Base-by-base conservation (phyloP, 2,888 invertebrate species). In the Tetheella fluctuosa region DNA sequence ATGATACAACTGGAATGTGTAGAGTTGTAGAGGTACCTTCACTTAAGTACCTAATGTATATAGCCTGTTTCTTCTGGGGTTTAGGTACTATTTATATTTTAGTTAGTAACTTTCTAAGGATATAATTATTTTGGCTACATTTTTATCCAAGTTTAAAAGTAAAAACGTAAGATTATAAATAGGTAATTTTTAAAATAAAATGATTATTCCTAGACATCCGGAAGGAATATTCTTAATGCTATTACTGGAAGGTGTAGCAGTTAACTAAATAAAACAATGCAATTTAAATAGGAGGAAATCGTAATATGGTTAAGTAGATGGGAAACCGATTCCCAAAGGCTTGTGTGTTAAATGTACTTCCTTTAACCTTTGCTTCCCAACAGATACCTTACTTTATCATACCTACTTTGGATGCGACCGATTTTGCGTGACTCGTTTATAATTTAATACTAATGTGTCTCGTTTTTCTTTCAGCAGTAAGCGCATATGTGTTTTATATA, bases 381-480 rank as follows among this genome's bases (percentile, higher is more conserved):
- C 53, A 23, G 64, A 64, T 64, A 61, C 57, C 53, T 54, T 57
- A 28, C 48, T 52, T 25, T 42, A 28, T 58, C 52, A 30, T 20
- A 52, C 30, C 66, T 64, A 64, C 65, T 63, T 77, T 73, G 71
- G 71, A 71, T 76, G 76, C 76, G 77, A 79, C 77, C 80, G 68
- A 79, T 79, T 79, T 80, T 77, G 74, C 76, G 75, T 72, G 66
- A 62, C 73, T 78, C 78, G 82, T 86, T 74, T 82, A 83, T 84
- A 79, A 86, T 85, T 80, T 76, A 82, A 70, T 68, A 71, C 70
- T 73, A 73, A 76, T 76, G 74, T 70, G 67, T 79, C 73, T 64
- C 64, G 63, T 64, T 63, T 66, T 65, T 59, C 62, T 66, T 2
- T n/a, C 65, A 62, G 39, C 62, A 58, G 59, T 59, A 42, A 37